Base-by-base conservation (phyloP, 2,797 vertebrate species). In the Myoxocephalus aenaeus region DNA sequence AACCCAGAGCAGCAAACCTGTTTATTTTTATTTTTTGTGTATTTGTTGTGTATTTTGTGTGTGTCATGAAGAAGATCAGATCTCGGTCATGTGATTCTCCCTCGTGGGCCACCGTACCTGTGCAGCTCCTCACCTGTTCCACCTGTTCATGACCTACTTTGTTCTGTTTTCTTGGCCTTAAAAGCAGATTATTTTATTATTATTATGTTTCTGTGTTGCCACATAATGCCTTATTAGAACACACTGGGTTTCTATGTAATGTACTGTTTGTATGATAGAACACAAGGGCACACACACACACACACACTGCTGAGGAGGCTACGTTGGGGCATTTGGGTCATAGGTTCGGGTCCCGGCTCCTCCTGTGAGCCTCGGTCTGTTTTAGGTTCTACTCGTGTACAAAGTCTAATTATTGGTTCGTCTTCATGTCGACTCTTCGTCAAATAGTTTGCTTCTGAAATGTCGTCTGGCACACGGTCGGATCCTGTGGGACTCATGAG, bases 201-300 rank as follows among this genome's bases (percentile, higher is more conserved):
- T 70, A 63, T 73, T 59, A 65, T 76, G 82, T 74, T 87, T 89
- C 36, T 73, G 50, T 86, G 90, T 86, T 81, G 80, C 85, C 93
- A 92, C 92, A 89, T 83, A 92, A 89, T 94, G 95, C 93, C 94
- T 95, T 95, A 94, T 85, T 88, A 89, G 79, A 92, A 84, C 86
- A 86, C 75, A 34, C 82, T 89, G 81, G 80, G 79, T 87, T 92
- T 89, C 70, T 83, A 79, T 90, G 80, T 92, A 68, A 83, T 73
- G 66, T 86, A 77, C 56, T 79, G 80, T 90, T 86, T 90, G 88
- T 90, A 88, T 65, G 70, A 86, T 88, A 71, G 50, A 66, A 84
- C 77, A 82, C 80, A 79, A 72, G 66, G 79, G 78, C 82, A 86
- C 83, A 88, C 53, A 69, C 86, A 90, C 85, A 85, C 73, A 70